Evolutionary conservation across 2,888 invertebrate genomes (phyloP).

Genomic region (Dynastes grantii): DNA sequence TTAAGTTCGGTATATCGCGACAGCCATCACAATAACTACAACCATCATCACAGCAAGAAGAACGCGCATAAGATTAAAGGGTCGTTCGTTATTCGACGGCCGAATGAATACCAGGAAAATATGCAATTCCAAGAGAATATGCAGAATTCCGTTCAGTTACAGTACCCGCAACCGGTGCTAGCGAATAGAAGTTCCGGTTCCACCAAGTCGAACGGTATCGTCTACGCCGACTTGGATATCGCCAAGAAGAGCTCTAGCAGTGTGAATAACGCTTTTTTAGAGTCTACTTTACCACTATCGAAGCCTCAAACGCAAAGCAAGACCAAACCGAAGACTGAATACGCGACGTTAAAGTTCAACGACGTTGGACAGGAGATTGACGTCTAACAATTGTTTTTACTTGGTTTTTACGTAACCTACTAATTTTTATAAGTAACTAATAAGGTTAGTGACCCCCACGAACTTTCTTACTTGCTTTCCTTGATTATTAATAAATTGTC

Average conservation of each 20-base stretch:
- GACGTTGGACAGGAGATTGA: conserved; percentile 80
- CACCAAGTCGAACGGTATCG: conserved; percentile 67
- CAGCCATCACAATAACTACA: conserved; percentile 58
- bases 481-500: conserved; percentile 20
- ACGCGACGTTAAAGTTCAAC: conserved; percentile 79
- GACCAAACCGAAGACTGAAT: conserved; percentile 73
- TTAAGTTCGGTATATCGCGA: conserved; percentile 61
- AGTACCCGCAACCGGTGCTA: conserved; percentile 69
- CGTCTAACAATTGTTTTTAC: conserved; percentile 72
- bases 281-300: conserved; percentile 32
- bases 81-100: conserved; percentile 66
- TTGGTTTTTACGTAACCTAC: conserved; percentile 55
- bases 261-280: conserved; percentile 58
- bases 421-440: conserved; percentile 54
- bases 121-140: conserved; percentile 65
- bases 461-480: not conserved
- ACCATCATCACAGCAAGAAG: conserved; percentile 58
- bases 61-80: conserved; percentile 67
- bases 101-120: conserved; percentile 66
- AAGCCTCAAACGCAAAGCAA: conserved; percentile 61
- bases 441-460: conserved; percentile 61
- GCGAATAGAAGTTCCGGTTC: conserved; percentile 56
- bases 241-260: conserved; percentile 62
- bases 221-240: conserved; percentile 72
- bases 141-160: conserved; percentile 68